A percentile compares a stretch with the other conserved stretches of the same genome.
These are phyloP conservation scores for Tinamus major DNA, from an alignment of 2,797 vertebrate genomes.

Conservation along the genomic window DNA sequence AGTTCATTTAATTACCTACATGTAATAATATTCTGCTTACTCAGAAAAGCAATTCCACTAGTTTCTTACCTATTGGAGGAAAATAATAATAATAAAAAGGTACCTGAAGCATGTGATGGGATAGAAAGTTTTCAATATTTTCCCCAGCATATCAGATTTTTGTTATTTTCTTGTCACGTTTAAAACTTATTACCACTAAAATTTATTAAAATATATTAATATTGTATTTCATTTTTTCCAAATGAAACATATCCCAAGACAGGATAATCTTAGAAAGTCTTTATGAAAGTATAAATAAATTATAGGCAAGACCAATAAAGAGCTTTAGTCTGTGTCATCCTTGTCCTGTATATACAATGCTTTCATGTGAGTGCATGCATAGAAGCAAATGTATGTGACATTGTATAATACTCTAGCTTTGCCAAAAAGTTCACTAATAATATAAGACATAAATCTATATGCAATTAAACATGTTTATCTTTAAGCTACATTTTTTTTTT, in stretches of 20 bases:
- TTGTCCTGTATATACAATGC: neutral
- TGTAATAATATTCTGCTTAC: neutral
- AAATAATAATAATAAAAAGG: neutral
- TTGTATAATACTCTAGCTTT: no score
- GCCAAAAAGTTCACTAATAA: neutral
- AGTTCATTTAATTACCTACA: neutral
- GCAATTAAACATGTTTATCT: neutral
- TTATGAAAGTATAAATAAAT: neutral
- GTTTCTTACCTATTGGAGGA: neutral
- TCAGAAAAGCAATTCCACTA: neutral
- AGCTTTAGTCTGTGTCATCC: neutral
- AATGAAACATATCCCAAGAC: neutral
- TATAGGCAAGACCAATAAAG: neutral
- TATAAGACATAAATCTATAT: neutral
- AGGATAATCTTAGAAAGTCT: neutral
- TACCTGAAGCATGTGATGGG: neutral
- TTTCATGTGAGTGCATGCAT: neutral
- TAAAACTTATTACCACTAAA: neutral
- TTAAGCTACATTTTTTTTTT: neutral
- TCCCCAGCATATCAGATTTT: neutral
- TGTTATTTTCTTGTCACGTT: neutral
- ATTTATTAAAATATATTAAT: neutral
- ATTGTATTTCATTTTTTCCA: neutral
- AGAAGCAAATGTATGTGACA: neutral
- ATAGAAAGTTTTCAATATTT: neutral